Base-by-base conservation (phyloP, 2,797 vertebrate species). In the Austrolebias charrua region DNA sequence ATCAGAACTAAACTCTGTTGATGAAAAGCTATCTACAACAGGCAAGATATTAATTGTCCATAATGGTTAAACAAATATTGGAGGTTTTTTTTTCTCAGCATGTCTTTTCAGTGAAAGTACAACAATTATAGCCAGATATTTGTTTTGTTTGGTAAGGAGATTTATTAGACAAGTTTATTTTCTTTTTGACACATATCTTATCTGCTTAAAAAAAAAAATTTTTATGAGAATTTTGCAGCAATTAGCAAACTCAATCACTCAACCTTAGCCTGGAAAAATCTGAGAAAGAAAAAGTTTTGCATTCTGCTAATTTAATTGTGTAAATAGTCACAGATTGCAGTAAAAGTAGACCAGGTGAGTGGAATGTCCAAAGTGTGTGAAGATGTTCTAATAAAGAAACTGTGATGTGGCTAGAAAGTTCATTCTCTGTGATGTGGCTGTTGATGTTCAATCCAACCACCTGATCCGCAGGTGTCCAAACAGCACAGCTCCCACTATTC, bases 391-490 rank as follows among this genome's bases (percentile, higher is more conserved):
- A 62, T 48, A 74, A 69, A 78, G 24, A 24, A 24, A 24, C 24
- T 24, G 24, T 24, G 24, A 59, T 16, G 51, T 58, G 66, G 56
- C 40, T 78, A n/a, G n/a, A n/a, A n/a, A n/a, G n/a, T n/a, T n/a
- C n/a, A n/a, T n/a, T n/a, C n/a, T n/a, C 24, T 24, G 24, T 24
- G 24, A 59, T 16, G 51, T 58, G 66, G 56, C 40, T 78, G 67
- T 66, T 57, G 10, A 52, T 29, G 53, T 50, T 77, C 48, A 76
- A 14, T 59, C 57, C 73, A 65, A 51, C 59, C 35, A 48, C 50
- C 40, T 61, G 48, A 84, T 58, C 52, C 43, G 61, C 91, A 92
- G 91, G 91, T 92, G 90, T 92, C 89, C 80, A 90, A 90, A 90
- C 90, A 91, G 54, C 57, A 51, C 42, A 55, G 68, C 65, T 63